Evolutionary conservation across 2,113 vertebrate species (phyloP), one percentile per base, ranked within the genome.

Genomic region (Actenoides lindsayi): DNA sequence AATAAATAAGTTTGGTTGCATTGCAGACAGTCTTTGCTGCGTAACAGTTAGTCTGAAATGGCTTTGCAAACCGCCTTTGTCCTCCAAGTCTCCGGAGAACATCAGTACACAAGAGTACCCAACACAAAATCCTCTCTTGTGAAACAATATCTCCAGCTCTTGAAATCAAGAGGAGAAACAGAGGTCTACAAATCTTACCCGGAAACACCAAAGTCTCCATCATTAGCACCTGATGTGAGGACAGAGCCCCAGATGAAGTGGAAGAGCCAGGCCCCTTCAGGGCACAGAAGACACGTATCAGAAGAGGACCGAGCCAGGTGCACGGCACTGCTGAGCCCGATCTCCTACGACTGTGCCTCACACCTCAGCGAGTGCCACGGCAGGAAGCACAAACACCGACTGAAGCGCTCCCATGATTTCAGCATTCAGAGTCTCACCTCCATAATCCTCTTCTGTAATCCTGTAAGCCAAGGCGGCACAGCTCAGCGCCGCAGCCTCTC

Each of bases 291-390:
- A 21, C 16, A 50, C 41, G 44, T 11, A 60, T 44, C 35, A 57
- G 37, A 51, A 80, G 54, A 80, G 30, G 35, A 42, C 10, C 46
- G 53, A 44, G 54, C 18, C 16, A 31, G 39, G 44, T 5, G 33
- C 67, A 42, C 0, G 1, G 67, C 46, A 20, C 41, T 2, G 60
- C 30, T 44, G 51, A 90, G 74, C 56, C 54, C 21, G 5, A 16
- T 62, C 54, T 62, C 48, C 83, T 24, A 11, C 0, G 0, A 16
- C 41, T 0, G 2, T 12, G 1, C 71, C 53, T 79, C 62, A 13
- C 15, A 30, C 24, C 50, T 87, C 91, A 75, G 0, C 2, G 41
- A 62, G 35, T 53, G 57, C 59, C 70, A 35, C 21, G 48, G 53
- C 25, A 68, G 62, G 46, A 82, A 44, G 82, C 74, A 68, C 62